Base-by-base conservation (phyloP, 1,140 invertebrate species). In the Oreohelix idahoensis region DNA sequence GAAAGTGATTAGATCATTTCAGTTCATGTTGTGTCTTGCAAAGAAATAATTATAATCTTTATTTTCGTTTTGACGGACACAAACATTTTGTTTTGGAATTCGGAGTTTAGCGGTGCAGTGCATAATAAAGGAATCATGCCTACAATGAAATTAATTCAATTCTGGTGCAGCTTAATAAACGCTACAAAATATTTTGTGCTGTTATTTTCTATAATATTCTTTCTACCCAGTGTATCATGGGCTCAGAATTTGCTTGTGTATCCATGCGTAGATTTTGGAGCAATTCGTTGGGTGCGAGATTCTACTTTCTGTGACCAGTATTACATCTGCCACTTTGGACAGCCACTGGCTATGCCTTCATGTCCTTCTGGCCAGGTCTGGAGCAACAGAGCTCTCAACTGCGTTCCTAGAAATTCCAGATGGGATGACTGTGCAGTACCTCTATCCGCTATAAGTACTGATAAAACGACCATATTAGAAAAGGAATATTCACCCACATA, bases 321-420 rank as follows among this genome's bases (percentile, higher is more conserved):
- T 69, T 87, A 79, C 83, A 87, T 87, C 58, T 87, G 86, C 36
- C 84, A 86, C 45, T 85, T 85, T 32, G 86, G 86, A 13, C 84
- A 86, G 38, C 86, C 86, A 15, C 38, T 87, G 10, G 32, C 80
- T 49, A 87, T 87, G 86, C 85, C 85, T 23, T 63, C 66, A 13
- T 87, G 86, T 75, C 86, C 86, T n/a, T 42, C 17, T 26, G 78
- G 79, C 45, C 85, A 86, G 35, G 85, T 87, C 29, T 87, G 86
- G 86, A 66, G 83, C 23, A 84, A 83, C 76, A n/a, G 29, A 36
- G 86, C 86, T 26, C 76, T 42, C 38, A 87, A 87, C 85, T 87
- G 86, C 74, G 86, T 87, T 0, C 86, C 86, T 0, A 71, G 80
- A 36, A 20, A 26, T 35, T 86, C 85, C 17, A 63, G 84, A 5